Base-by-base conservation (phyloP, 2,113 vertebrate species). In the Mixornis gularis region DNA sequence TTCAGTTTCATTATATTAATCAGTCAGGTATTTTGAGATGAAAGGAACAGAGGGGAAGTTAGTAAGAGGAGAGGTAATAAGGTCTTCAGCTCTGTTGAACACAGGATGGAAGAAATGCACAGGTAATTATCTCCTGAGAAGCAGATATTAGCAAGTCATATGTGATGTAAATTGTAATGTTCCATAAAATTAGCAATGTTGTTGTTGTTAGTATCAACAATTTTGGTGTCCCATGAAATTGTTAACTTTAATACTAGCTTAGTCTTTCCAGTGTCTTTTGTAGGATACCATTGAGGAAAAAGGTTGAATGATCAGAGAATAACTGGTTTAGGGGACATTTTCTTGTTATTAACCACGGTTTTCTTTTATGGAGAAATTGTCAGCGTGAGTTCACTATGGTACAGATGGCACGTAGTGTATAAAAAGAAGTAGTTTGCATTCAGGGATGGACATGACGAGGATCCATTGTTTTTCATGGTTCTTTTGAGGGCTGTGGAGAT, bases 121-220 rank as follows among this genome's bases (percentile, higher is more conserved):
- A 68, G 79, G 70, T 95, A 96, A 91, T 95, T 92, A 91, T 92
- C 81, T 92, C 70, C 91, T 79, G 89, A 92, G 74, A 91, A 91
- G 69, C 29, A 72, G 74, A 85, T 70, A 94, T 87, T 91, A 91
- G 49, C 55, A 82, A 93, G 32, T 81, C 2, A 1, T 62, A 48
- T 72, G 68, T 53, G 66, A 89, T 73, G 53, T 79, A 93, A 89
- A 89, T 89, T 82, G 36, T 41, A 68, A 68, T 48, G 41, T 91
- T 66, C 53, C 62, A 19, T 72, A 81, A 87, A 87, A 89, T 79
- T 63, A 56, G 5, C 2, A 53, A 53, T 53, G 51, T 53, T 30
- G 4, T 22, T 56, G 30, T 59, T 73, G 36, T 68, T 85, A 59
- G 41, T 95, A 69, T 89, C 44, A 72, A 72, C 25, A 63, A 4